Percentiles rank a stretch among this genome's conserved stretches.
These are phyloP conservation scores for Oophaga pumilio DNA, from an alignment of 2,113 vertebrate species.

Conservation along the genomic window DNA sequence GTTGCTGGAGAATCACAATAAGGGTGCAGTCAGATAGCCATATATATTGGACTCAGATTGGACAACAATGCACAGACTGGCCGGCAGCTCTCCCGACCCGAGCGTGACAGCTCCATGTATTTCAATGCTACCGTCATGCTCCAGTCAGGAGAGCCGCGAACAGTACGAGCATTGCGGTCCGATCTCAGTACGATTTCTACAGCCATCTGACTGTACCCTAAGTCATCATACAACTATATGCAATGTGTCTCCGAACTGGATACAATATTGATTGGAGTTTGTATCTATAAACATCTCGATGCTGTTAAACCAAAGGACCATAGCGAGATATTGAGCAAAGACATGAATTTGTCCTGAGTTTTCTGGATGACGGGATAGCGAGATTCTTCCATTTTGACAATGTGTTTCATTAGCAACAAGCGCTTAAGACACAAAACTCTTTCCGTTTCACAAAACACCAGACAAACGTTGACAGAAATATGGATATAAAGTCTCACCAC, in stretches of 20 bases:
- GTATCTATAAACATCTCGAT: slow-evolving; percentile 1
- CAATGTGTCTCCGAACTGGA: background rate
- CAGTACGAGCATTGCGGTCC: too few relatives aligned
- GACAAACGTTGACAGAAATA: background rate
- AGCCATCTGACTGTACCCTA: too few relatives aligned
- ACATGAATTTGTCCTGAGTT: background rate
- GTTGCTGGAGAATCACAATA: background rate
- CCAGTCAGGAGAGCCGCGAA: background rate
- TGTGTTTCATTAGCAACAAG: slow-evolving; percentile 52
- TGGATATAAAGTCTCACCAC: background rate
- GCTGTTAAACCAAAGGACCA: slow-evolving; percentile 17
- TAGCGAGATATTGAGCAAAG: slow-evolving; percentile 21
- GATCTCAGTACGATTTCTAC: too few relatives aligned
- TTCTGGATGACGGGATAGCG: slow-evolving; percentile 25
- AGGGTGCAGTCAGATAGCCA: too few relatives aligned
- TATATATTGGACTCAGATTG: too few relatives aligned
- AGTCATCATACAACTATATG: background rate
- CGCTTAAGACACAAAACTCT: slow-evolving; percentile 3
- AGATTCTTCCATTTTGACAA: slow-evolving; percentile 38
- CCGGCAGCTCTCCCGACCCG: too few relatives aligned
- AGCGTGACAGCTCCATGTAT: too few relatives aligned
- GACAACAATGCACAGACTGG: too few relatives aligned
- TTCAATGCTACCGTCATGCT: background rate
- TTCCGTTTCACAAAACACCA: background rate
- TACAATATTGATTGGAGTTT: background rate